Evolutionary conservation across 2,113 vertebrate species (phyloP).

Genomic region (Chlorocebus sabaeus): DNA sequence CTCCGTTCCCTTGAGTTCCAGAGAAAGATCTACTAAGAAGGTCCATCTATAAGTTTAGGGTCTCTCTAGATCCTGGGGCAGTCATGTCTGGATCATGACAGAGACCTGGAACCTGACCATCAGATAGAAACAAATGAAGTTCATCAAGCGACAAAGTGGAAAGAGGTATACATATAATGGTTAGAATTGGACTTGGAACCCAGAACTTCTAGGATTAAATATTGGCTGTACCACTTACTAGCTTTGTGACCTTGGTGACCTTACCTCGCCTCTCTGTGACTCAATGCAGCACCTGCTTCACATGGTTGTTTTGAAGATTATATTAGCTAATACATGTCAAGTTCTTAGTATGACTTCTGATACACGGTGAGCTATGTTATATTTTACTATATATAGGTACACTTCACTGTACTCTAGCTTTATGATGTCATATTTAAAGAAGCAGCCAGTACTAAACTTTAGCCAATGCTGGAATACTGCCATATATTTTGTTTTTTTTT

Average conservation of each 20-base stretch:
- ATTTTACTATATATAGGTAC: not conserved
- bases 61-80: not conserved
- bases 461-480: not conserved
- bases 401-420: not conserved
- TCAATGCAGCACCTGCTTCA: not conserved
- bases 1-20: not conserved
- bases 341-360: not conserved
- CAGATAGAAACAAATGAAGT: not conserved
- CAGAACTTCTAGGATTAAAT: not conserved
- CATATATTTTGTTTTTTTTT: conserved; percentile 22
- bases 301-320: not conserved
- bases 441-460: not conserved
- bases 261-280: not conserved
- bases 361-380: not conserved
- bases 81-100: not conserved
- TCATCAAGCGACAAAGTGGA: not conserved
- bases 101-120: not conserved
- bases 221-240: not conserved
- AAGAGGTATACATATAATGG: not conserved
- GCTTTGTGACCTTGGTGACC: not conserved
- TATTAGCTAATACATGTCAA: not conserved
- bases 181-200: not conserved
- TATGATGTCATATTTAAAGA: not conserved
- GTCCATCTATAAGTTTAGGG: not conserved
- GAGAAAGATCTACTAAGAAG: not conserved